Percentiles rank a stretch among this genome's conserved stretches.
phyloP scores from a whole-genome alignment of 2,113 vertebrate species.

The Passerina amoena region DNA sequence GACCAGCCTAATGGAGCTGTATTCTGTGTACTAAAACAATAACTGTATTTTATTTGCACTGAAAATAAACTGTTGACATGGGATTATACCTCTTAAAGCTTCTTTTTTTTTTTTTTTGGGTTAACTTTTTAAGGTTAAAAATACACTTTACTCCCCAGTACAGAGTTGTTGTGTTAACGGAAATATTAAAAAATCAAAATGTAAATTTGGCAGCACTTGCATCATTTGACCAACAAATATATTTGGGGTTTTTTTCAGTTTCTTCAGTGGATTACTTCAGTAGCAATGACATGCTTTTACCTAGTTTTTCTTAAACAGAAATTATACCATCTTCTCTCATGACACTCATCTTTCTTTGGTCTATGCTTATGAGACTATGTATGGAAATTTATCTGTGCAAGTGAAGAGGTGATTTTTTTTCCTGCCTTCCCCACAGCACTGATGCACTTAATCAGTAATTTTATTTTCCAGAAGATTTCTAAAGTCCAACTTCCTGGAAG shows the following conservation, averaged over 20 bases:
- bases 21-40: constrained; percentile 26
- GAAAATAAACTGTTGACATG: constrained; percentile 56
- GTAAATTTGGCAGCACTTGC: neutral
- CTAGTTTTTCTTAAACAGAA: neutral
- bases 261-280: neutral
- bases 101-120: neutral
- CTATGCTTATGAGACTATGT: neutral
- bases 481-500: neutral
- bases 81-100: constrained; percentile 44
- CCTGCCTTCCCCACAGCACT: neutral
- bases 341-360: neutral
- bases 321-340: neutral
- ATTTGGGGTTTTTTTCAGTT: neutral
- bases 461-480: neutral
- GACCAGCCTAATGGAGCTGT: constrained; percentile 18
- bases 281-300: neutral
- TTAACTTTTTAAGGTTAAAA: neutral
- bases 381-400: neutral
- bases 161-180: neutral
- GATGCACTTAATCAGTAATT: neutral
- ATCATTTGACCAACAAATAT: neutral
- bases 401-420: neutral
- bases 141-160: neutral
- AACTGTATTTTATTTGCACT: constrained; percentile 51
- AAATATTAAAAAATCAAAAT: neutral